These are phyloP conservation scores for Drosophila koepferae DNA, from an alignment of 2,888 invertebrate genomes.

Conservation along the genomic window DNA sequence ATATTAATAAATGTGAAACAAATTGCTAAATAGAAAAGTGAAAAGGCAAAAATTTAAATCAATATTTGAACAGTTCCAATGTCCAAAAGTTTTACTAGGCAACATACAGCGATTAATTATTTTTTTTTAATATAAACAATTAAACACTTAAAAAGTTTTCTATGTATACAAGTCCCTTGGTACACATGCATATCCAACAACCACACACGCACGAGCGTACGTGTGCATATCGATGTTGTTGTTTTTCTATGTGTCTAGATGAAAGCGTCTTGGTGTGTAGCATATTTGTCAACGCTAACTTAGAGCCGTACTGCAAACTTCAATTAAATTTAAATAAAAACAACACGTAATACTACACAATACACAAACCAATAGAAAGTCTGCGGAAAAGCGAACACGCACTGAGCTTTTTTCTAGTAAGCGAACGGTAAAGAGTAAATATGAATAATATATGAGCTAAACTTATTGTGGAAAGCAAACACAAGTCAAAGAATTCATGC, in stretches of 20 bases:
- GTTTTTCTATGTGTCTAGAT: conserved; percentile 41
- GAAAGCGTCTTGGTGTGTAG: conserved; percentile 59
- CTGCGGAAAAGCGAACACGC: conserved; percentile 37
- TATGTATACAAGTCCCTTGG: conserved; percentile 33
- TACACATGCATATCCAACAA: neutral
- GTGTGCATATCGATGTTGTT: conserved; percentile 46
- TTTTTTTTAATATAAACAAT: conserved; percentile 44
- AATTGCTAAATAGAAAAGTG: conserved; percentile 28
- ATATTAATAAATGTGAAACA: conserved; percentile 40
- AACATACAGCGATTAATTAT: conserved; percentile 41
- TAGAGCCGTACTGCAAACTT: conserved; percentile 24
- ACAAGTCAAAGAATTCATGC: conserved; percentile 12
- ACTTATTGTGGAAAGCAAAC: conserved; percentile 8
- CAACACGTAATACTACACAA: neutral
- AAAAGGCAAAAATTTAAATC: neutral
- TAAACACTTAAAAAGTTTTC: conserved; percentile 31
- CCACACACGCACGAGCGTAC: conserved; percentile 25
- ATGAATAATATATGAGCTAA: conserved; percentile 41
- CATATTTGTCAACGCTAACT: conserved; percentile 58
- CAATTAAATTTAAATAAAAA: conserved; percentile 4
- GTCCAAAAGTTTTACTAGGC: conserved; percentile 42
- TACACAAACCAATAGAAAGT: conserved; percentile 17
- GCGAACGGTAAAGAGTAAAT: conserved; percentile 36
- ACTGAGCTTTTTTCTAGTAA: conserved; percentile 70
- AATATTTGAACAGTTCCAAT: conserved; percentile 26